Base-by-base conservation (phyloP, 1,140 invertebrate genomes). In the Papilio polytes region DNA sequence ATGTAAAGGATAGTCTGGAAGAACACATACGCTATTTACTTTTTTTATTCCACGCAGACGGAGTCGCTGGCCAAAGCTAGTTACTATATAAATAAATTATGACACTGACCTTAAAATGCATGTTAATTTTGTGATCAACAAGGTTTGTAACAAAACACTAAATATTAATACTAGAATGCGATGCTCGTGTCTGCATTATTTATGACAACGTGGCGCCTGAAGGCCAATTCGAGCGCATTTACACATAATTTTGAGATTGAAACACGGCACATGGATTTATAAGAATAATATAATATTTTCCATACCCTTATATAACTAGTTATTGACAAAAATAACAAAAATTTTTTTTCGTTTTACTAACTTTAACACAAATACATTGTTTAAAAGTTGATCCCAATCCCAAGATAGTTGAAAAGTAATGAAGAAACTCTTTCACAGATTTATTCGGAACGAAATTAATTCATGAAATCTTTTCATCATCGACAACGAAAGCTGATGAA, bases 191-290 rank as follows among this genome's bases (percentile, higher is more conserved):
- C 59, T 82, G 73, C 20, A 83, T 87, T 82, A 86, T 85, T 84
- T 77, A 87, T 83, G 56, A 63, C 80, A 84, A 82, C 83, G 81
- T 82, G 83, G 76, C 31, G 26, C 63, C 1, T 70, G 82, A 85
- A 84, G 85, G 85, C 81, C 83, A 73, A 36, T 7, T 26, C 22
- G 26, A 70, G 3, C 12, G 72, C 73, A 51, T 77, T 44, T 59
- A 51, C 83, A 77, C 56, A 74, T 80, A 63, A 79, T 81, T 83
- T 84, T 31, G 48, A 56, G 70, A 59, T 46, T 41, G 22, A 48
- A 18, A 15, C n/a, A 53, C 56, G 79, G 13, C 77, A 77, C 53
- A 80, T 84, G 80, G 72, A 81, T 78, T 83, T 59, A 76, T 82
- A 80, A 79, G 51, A 1, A 36, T 18, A 63, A 36, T 41, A 74